These are phyloP conservation scores for Ptychodera flava DNA, from an alignment of 35 echinoderm and acorn worm genomes.

Conservation along the genomic window DNA sequence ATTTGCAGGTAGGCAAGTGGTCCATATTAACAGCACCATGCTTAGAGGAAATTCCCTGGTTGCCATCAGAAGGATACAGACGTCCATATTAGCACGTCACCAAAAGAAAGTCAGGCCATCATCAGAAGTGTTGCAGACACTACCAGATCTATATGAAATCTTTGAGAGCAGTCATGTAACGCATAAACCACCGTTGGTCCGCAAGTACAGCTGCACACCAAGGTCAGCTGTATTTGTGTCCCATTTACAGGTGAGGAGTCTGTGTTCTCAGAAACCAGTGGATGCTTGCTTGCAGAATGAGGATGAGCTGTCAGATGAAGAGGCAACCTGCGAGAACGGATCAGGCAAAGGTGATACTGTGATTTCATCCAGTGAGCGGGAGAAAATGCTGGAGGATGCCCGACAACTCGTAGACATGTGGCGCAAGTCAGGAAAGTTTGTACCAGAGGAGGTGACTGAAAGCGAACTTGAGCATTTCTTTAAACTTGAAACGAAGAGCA, in stretches of 20 bases:
- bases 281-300: neutral
- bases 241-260: neutral
- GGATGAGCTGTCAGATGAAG: too few relatives aligned
- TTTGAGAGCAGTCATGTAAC: neutral
- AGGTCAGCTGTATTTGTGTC: neutral
- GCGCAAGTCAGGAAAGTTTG: neutral
- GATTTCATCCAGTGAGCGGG: neutral
- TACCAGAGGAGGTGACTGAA: neutral
- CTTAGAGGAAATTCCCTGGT: neutral
- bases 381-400: neutral
- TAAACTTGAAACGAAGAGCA: neutral
- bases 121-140: neutral
- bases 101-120: neutral
- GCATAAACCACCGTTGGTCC: neutral
- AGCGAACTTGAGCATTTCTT: neutral
- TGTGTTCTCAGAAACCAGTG: neutral
- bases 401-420: neutral
- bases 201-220: neutral
- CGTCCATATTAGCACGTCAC: neutral
- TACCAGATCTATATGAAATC: neutral
- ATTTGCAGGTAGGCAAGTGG: too few relatives aligned
- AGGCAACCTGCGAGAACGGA: too few relatives aligned
- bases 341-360: neutral
- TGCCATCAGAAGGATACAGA: neutral
- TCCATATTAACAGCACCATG: too few relatives aligned